Evolutionary conservation across 2,113 vertebrate genomes (phyloP), one percentile per base, ranked within the genome.

Genomic region (Pardalotus punctatus): DNA sequence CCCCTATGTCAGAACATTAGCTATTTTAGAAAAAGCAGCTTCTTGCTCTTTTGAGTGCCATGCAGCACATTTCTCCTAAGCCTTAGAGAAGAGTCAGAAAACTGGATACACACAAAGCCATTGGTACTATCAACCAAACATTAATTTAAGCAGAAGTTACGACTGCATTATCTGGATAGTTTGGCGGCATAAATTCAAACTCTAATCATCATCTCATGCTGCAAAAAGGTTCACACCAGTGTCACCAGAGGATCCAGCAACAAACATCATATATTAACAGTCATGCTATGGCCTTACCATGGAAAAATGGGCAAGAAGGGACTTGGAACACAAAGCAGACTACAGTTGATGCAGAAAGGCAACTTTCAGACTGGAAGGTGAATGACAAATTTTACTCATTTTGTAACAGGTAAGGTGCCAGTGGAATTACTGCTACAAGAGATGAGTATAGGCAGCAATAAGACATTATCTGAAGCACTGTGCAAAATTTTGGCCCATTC

Each of bases 311-410:
- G n/a, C 35, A 91, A 82, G 54, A 0, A 54, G 23, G 14, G 48
- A 60, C 64, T 47, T 35, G 51, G 51, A 89, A 94, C 35, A 64
- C 43, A 62, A 87, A 79, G 22, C 31, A 83, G 56, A 81, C 1
- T 60, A 62, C 2, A 1, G 28, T 0, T 62, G 64, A 51, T 51
- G 19, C 9, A 70, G 25, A 57, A 47, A 45, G 11, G 18, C 1
- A 2, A 64, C 85, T 78, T 70, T 43, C 73, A 84, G 38, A 71
- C 10, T n/a, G 47, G 16, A 86, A 50, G 6, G 22, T 0, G 0
- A 81, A 50, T 16, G n/a, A 73, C 18, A 71, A 54, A 77, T 50
- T 58, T 62, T 51, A 81, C 38, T 67, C 38, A 38, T 47, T 24
- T 56, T 40, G 12, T 58, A 93, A 66, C 11, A 91, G 15, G 4